phyloP scores from a whole-genome alignment of 2,888 invertebrate species.

The Latrodectus hesperus region DNA sequence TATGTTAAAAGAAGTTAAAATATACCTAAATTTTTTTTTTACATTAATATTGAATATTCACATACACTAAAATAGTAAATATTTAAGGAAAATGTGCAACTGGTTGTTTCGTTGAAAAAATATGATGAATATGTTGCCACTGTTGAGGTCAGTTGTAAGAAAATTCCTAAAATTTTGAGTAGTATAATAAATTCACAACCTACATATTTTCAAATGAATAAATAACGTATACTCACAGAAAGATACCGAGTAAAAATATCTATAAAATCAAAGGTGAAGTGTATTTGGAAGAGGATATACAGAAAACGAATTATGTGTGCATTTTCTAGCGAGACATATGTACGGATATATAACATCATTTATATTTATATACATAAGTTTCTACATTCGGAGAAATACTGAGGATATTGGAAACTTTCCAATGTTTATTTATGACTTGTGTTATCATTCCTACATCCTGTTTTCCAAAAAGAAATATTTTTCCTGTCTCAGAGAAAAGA shows the following conservation, averaged over 20 bases:
- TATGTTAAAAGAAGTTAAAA: too few relatives aligned
- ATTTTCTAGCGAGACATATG: background rate
- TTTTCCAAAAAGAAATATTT: slow-evolving; percentile 1
- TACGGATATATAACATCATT: slow-evolving; percentile 1
- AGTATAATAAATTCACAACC: slow-evolving; percentile 11
- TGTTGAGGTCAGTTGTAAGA: too few relatives aligned
- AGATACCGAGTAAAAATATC: background rate
- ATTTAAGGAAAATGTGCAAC: too few relatives aligned
- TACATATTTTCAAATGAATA: slow-evolving; percentile 23
- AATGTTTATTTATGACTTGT: slow-evolving; percentile 32
- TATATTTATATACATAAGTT: slow-evolving; percentile 17
- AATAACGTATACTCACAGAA: slow-evolving; percentile 7
- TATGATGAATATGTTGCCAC: too few relatives aligned
- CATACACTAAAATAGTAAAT: too few relatives aligned
- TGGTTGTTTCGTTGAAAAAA: too few relatives aligned
- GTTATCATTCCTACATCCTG: slow-evolving; percentile 12
- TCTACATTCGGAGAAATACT: background rate
- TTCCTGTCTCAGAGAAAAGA: background rate
- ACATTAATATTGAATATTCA: too few relatives aligned
- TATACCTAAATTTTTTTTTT: too few relatives aligned
- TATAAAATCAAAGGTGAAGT: background rate
- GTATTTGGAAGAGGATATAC: background rate
- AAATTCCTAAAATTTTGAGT: too few relatives aligned
- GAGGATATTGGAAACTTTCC: slow-evolving; percentile 24
- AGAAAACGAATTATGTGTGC: slow-evolving; percentile 20